Percentiles rank a stretch among this genome's conserved stretches.
phyloP scores from a whole-genome alignment of 2,113 vertebrate genomes.

The human (Homo sapiens) region DNA sequence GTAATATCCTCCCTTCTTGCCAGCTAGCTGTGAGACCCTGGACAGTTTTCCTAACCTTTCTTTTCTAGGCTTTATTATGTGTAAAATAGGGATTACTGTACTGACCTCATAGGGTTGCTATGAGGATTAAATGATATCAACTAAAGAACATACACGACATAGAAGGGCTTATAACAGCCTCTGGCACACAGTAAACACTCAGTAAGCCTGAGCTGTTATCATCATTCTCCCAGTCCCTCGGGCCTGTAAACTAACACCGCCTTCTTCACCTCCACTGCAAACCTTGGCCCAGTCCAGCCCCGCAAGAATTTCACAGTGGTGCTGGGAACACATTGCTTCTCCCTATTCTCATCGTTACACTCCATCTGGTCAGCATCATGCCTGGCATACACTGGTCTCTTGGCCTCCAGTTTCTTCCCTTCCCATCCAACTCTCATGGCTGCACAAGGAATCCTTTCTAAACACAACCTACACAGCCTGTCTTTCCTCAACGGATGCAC shows the following conservation, averaged over 20 bases:
- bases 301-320: fast-evolving
- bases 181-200: background rate
- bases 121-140: background rate
- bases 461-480: background rate
- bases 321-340: background rate
- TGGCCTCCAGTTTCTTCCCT: background rate
- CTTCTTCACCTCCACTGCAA: background rate
- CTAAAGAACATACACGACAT: background rate
- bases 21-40: background rate
- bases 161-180: background rate
- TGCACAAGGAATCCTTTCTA: background rate
- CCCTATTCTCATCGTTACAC: background rate
- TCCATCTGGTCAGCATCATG: background rate
- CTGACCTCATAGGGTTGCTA: background rate
- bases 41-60: background rate
- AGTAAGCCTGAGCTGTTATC: background rate
- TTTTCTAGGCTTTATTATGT: background rate
- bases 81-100: background rate
- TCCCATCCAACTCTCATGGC: background rate
- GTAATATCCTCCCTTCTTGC: background rate
- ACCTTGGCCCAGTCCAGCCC: background rate
- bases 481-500: background rate
- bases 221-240: background rate
- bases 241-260: background rate
- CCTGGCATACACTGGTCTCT: background rate